Evolutionary conservation across 2,797 vertebrate genomes (phyloP), one percentile per base, ranked within the genome.

Genomic region (Lates japonicus): DNA sequence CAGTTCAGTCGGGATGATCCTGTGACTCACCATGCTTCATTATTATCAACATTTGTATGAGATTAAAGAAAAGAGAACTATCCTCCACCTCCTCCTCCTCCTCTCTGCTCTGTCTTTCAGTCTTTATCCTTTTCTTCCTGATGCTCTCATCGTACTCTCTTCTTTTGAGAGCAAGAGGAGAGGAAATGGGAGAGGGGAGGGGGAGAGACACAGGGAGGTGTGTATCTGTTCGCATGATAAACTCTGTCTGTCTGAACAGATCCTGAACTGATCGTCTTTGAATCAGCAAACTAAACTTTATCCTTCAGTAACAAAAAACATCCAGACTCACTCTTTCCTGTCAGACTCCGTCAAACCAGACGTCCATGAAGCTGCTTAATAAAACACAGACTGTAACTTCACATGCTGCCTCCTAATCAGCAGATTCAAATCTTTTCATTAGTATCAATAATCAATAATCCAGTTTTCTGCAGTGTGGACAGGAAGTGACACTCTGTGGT

Each of bases 111-210:
- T 49, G 19, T 65, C 68, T 70, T 35, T 72, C 57, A 13, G 49
- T 54, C 66, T 74, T 79, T 37, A 66, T 81, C 69, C 76, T 37
- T 62, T 16, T 69, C 57, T 62, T 51, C 75, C 69, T 70, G 33
- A 81, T 48, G 3, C 55, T 67, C 59, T 77, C 57, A 48, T 81
- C 65, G 49, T 44, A 11, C 59, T 76, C 65, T 69, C 39, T 25
- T 86, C 74, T 76, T 76, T 39, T 33, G 87, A 82, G 85, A 88
- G 69, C 64, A 31, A n/a, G n/a, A n/a, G n/a, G 41, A 78, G 75
- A 83, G 83, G 76, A 91, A 82, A 84, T 71, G 75, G 58, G 46
- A 29, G 70, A 19, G 39, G 74, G 52, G 25, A 22, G 66, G 29
- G 52, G 66, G 61, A 41, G 76, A 67, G 67, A 65, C 49, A 64